Percentiles rank a stretch among this genome's conserved stretches.
Evolutionary conservation across 2,113 vertebrate genomes (phyloP).

Genomic region (Dasyornis broadbenti): DNA sequence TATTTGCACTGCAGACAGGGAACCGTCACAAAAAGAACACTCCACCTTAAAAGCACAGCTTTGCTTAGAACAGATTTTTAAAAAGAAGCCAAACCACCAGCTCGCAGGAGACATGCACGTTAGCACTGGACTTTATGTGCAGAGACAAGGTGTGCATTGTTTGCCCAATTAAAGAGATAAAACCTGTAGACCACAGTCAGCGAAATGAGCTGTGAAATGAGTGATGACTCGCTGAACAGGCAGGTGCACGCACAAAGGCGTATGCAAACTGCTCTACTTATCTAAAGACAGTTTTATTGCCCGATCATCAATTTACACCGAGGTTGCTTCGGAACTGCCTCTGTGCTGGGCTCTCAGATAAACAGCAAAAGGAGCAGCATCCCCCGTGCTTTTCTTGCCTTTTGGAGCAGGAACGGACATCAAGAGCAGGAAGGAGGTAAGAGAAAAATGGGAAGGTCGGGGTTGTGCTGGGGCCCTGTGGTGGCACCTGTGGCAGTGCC

Average conservation of each 20-base stretch:
- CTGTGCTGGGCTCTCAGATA: not conserved
- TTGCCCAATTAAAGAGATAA: conserved; percentile 63
- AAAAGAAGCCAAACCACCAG: not conserved
- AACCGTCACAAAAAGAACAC: not conserved
- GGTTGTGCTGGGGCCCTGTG: not conserved
- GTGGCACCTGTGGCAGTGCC: not conserved
- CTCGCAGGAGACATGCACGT: not conserved
- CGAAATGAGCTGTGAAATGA: conserved; percentile 57
- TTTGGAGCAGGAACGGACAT: not conserved
- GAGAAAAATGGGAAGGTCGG: not conserved
- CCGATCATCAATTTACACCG: conserved; percentile 13
- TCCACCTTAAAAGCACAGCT: not conserved
- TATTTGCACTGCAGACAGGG: not conserved
- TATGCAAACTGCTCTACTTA: conserved; percentile 28
- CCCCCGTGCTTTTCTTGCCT: not conserved
- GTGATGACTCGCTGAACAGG: conserved; percentile 41
- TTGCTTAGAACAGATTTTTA: not conserved
- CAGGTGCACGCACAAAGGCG: conserved; percentile 19
- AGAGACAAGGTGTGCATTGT: conserved; percentile 53
- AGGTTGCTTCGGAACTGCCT: not conserved
- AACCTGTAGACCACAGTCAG: conserved; percentile 31
- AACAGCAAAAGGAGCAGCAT: not conserved
- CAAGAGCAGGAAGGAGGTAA: not conserved
- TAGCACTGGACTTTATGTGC: conserved; percentile 32
- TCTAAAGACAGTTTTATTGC: conserved; percentile 44